Evolutionary conservation across 2,113 vertebrate species (phyloP).

Genomic region (Dolichotis patagonum): DNA sequence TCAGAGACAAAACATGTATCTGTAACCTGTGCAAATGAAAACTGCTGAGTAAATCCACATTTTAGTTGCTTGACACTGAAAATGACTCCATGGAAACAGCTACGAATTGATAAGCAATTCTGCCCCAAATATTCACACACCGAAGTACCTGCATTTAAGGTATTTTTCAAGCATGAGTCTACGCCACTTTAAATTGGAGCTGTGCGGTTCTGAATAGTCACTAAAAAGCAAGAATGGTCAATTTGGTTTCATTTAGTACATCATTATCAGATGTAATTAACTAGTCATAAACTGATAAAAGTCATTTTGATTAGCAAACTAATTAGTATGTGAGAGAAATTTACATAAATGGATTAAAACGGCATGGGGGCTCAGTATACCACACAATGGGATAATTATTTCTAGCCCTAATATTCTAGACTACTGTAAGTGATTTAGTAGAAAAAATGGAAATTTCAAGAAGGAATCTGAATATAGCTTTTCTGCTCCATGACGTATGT

Average conservation of each 20-base stretch:
- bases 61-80: conserved; percentile 54
- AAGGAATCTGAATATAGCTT: not conserved
- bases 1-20: not conserved
- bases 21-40: not conserved
- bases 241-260: conserved; percentile 27
- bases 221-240: conserved; percentile 2
- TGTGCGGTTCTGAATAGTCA: not conserved
- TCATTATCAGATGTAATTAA: conserved; percentile 31
- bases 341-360: not conserved
- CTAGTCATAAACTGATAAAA: not conserved
- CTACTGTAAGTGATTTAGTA: not conserved
- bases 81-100: not conserved
- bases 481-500: not conserved
- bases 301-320: conserved; percentile 6
- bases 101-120: not conserved
- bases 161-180: not conserved
- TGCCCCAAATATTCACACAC: not conserved
- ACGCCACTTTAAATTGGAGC: not conserved
- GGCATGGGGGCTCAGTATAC: not conserved
- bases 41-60: not conserved
- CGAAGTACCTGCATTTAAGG: not conserved
- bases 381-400: not conserved
- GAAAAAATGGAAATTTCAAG: conserved; percentile 22
- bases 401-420: not conserved
- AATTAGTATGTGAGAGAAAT: conserved; percentile 18